Conservation (phyloP, 2,888 invertebrate genomes). For the Magallana nippona region DNA sequence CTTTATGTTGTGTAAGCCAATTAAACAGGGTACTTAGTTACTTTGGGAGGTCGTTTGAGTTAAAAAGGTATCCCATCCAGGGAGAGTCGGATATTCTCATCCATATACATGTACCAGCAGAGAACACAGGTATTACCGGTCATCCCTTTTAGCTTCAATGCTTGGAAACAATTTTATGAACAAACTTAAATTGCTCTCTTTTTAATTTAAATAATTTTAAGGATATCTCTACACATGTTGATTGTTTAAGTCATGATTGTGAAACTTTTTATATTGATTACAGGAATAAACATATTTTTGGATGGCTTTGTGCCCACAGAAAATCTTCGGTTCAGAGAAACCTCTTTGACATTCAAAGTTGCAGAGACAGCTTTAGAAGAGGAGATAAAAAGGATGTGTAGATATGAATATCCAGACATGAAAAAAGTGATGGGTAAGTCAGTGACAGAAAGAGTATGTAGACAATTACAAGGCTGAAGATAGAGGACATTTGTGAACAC, state of each 20-base stretch:
- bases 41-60: no score
- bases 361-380: constrained; percentile 98
- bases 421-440: constrained; percentile 83
- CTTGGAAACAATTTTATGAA: no score
- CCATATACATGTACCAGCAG: no score
- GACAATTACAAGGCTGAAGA: background rate
- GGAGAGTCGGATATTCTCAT: no score
- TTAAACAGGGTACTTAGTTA: background rate
- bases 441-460: background rate
- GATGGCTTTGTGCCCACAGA: constrained; percentile 99
- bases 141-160: no score
- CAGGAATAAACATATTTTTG: constrained; percentile 98
- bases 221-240: background rate
- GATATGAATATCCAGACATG: constrained; percentile 97
- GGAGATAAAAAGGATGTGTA: constrained; percentile 97
- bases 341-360: constrained; percentile 97
- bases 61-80: no score
- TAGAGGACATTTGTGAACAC: background rate
- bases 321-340: constrained; percentile 98
- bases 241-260: background rate
- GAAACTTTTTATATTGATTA: constrained; percentile 44
- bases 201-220: no score
- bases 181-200: no score
- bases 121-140: no score
- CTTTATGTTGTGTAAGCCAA: background rate